Conservation (phyloP, 2,888 invertebrate genomes). For the Drosophila acutilabella region DNA sequence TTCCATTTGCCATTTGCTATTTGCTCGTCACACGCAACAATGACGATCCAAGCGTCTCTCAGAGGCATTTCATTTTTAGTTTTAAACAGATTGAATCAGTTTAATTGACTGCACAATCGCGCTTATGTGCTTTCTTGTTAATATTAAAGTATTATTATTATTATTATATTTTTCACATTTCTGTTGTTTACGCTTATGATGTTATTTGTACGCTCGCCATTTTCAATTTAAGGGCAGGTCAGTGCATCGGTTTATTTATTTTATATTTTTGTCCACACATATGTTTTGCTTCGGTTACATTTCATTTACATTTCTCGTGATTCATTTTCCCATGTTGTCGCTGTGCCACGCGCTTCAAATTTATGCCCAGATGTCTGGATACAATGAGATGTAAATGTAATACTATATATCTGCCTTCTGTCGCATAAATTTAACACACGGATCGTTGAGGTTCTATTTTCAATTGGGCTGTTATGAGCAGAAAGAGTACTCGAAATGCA, state of each 20-base stretch:
- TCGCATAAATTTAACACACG: constrained; percentile 53
- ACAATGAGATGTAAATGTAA: constrained; percentile 59
- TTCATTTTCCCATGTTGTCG: constrained; percentile 42
- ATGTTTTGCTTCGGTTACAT: constrained; percentile 15
- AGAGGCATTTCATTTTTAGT: constrained; percentile 60
- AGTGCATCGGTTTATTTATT: constrained; percentile 27
- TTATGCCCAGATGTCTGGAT: constrained; percentile 26
- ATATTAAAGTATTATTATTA: not conserved
- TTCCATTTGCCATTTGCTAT: constrained; percentile 45
- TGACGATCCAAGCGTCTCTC: constrained; percentile 21
- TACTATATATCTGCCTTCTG: constrained; percentile 41
- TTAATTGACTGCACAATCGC: constrained; percentile 54
- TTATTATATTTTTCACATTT: constrained; percentile 11
- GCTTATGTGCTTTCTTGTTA: no score
- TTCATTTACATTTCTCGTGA: constrained; percentile 44
- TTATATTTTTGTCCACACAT: not conserved
- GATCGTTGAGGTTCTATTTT: constrained; percentile 2
- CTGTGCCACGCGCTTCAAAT: constrained; percentile 54
- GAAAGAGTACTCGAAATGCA: not conserved
- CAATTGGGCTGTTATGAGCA: not conserved
- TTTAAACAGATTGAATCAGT: constrained; percentile 63
- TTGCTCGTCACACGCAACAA: constrained; percentile 50
- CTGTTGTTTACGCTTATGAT: constrained; percentile 61
- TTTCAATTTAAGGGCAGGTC: constrained; percentile 58
- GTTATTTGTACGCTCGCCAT: constrained; percentile 20